Base-by-base conservation (phyloP, 2,888 invertebrate species). In the Buathra laborator region DNA sequence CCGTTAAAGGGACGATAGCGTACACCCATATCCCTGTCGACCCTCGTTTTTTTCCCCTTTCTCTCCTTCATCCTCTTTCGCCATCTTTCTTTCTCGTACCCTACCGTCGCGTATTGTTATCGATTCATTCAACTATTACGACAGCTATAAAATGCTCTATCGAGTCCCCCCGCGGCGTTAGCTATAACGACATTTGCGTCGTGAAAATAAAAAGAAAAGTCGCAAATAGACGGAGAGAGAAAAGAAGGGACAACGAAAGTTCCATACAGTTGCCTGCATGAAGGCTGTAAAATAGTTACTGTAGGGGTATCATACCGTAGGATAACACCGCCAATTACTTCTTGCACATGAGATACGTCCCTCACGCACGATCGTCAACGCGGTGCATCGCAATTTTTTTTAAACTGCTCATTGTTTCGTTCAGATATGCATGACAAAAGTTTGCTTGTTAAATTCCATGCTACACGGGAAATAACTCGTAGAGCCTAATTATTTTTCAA, bases 41-140 rank as follows among this genome's bases (percentile, higher is more conserved):
- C 68, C 66, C 56, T 67, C 71, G 48, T 32, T 48, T 71, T 68
- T 70, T 46, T 53, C 44, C 43, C 44, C 59, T 71, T 12, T 10
- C 16, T 51, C 51, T 56, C 19, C 37, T 43, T 85, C 68, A n/a
- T 72, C 66, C 83, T 48, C 56, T 24, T 66, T 64, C 6, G 51
- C 77, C 67, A 46, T 64, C 56, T 80, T 79, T 77, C 48, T 66
- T 79, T 43, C 66, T n/a, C 56, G 56, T 67, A 56, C 19, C 56
- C 19, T 24, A 19, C 19, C 59, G 14, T 59, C 62, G 62, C 56
- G 64, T 70, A 71, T 81, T 70, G 71, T 83, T 83, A 85, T 81
- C 85, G 81, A 78, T 70, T 78, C 66, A 62, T 84, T 84, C 78
- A 59, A 81, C 84, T 56, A 81, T 85, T 81, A 85, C 75, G 78